These are phyloP conservation scores for Nyleta sp. DNA, from an alignment of 2,888 invertebrate genomes.

Conservation along the genomic window DNA sequence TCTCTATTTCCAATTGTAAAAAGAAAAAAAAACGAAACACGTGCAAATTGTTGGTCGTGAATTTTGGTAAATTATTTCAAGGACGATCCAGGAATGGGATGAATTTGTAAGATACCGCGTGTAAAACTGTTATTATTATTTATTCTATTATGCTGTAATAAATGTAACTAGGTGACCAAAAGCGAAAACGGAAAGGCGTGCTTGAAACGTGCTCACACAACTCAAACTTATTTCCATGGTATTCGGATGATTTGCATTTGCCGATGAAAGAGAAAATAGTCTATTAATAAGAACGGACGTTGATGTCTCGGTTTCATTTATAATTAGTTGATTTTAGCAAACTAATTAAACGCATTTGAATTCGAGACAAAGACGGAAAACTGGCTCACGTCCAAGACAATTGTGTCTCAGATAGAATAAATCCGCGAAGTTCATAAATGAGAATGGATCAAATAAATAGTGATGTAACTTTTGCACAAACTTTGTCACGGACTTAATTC, in stretches of 20 bases:
- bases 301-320: constrained; percentile 39
- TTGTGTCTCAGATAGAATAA: constrained; percentile 40
- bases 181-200: constrained; percentile 26
- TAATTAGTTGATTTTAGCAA: constrained; percentile 43
- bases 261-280: constrained; percentile 34
- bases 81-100: constrained; percentile 9
- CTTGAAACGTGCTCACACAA: constrained; percentile 39
- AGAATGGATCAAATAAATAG: constrained; percentile 54
- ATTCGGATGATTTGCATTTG: constrained; percentile 47
- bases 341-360: constrained; percentile 45
- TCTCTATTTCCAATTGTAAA: constrained; percentile 23
- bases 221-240: constrained; percentile 30
- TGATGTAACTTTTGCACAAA: constrained; percentile 48
- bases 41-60: constrained; percentile 23
- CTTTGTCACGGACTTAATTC: constrained; percentile 36
- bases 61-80: constrained; percentile 25
- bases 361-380: constrained; percentile 42
- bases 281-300: constrained; percentile 36
- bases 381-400: constrained; percentile 54
- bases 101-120: constrained; percentile 42
- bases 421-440: constrained; percentile 54
- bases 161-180: constrained; percentile 50
- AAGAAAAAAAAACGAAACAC: constrained; percentile 1
- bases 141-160: constrained; percentile 46
- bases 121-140: constrained; percentile 54